Evolutionary conservation across 2,888 invertebrate species (phyloP).

Genomic region (Auanema sp.): DNA sequence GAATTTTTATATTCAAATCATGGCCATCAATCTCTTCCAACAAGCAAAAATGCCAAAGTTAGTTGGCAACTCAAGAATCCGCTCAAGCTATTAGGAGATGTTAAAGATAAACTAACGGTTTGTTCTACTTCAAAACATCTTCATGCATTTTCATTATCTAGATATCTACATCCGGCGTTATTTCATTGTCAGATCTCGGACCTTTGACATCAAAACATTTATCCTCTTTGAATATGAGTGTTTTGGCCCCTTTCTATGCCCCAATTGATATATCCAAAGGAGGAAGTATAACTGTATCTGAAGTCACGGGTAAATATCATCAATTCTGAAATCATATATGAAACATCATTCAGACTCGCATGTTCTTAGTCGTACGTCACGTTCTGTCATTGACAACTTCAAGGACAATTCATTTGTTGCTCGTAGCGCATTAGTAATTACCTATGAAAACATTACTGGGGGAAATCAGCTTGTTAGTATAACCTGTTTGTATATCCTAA

Average conservation of each 20-base stretch:
- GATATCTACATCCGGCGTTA: constrained; percentile 58
- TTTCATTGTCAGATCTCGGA: constrained; percentile 46
- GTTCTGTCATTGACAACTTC: constrained; percentile 45
- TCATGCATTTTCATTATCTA: constrained; percentile 22
- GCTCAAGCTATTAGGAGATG: constrained; percentile 55
- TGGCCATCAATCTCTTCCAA: constrained; percentile 50
- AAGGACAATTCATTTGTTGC: constrained; percentile 50
- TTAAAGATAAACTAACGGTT: constrained; percentile 48
- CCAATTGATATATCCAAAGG: constrained; percentile 47
- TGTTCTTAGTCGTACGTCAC: constrained; percentile 39
- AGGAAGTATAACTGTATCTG: constrained; percentile 29
- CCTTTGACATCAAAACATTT: constrained; percentile 13
- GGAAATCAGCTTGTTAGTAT: constrained; percentile 19
- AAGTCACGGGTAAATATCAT: constrained; percentile 31
- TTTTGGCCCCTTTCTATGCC: constrained; percentile 62
- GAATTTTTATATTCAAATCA: constrained; percentile 53
- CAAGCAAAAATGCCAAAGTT: constrained; percentile 47
- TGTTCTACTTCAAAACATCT: constrained; percentile 4
- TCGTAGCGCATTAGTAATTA: constrained; percentile 51
- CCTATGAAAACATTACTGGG: constrained; percentile 50
- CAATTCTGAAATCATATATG: background rate
- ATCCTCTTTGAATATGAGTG: constrained; percentile 37
- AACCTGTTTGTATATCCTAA: too few relatives aligned
- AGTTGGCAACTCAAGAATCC: constrained; percentile 50
- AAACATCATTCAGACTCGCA: constrained; percentile 31